Base-by-base conservation (phyloP, 2,113 vertebrate species). In the Calyptommatus sinebrachiatus region DNA sequence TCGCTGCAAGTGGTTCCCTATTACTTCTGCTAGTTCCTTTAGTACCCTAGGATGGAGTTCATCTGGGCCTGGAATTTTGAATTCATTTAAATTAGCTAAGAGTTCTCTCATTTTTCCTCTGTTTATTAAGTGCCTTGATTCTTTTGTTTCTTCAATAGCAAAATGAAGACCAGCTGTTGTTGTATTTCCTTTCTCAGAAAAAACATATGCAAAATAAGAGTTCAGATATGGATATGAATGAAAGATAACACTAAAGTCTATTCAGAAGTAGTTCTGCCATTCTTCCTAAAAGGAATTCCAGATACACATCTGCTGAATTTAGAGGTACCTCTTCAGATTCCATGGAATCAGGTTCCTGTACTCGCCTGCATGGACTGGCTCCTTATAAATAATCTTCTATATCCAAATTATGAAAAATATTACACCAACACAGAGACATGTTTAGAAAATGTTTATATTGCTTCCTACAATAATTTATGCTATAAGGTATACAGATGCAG, bases 291-390 rank as follows among this genome's bases (percentile, higher is more conserved):
- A 50, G 76, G 79, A 6, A 0, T 8, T 69, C 57, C 80, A 63
- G 65, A 10, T 0, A 0, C 31, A 50, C 0, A 21, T 24, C 60
- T 76, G 29, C 1, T 0, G 28, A 71, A 10, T 18, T 0, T 26
- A 66, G n/a, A 2, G 72, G 77, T 83, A 18, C 7, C 24, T 72
- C 50, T 35, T 31, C 1, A 0, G 66, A 14, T 29, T 12, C 22
- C 62, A 7, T 69, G 62, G 60, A 87, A 76, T 77, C 75, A 72
- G 62, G 31, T 66, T 73, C 1, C 0, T 1, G 29, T 8, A 16
- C 41, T 12, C 26, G 21, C 7, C 22, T 45, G 26, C 18, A 70
- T 21, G 21, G 45, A 11, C 61, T 45, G 41, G 28, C 31, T 65
- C 20, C 8, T 28, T 61, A 26, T 0, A 7, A 12, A 0, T 4